Base-by-base conservation (phyloP, 2,888 invertebrate genomes). In the Agrotis exclamationis region DNA sequence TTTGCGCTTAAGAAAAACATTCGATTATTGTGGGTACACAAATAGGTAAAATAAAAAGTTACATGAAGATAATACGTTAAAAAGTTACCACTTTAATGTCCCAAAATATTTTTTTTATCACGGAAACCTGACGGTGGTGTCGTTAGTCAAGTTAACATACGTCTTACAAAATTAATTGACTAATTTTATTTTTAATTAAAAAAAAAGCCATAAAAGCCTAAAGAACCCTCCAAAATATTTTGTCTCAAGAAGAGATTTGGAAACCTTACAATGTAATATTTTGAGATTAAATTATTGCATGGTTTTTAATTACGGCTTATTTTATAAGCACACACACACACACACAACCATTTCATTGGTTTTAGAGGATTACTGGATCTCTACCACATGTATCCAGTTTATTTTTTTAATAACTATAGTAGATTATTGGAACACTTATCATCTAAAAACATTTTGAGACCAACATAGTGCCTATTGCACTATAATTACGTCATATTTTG, bases 391-490 rank as follows among this genome's bases (percentile, higher is more conserved):
- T 9, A 33, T 33, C 33, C 0, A 28, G 9, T 33, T n/a, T n/a
- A 33, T 33, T 33, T 33, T 33, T 33, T 33, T 28, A 3, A 28
- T 28, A 33, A 9, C 33, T 39, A 11, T 39, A 39, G 11, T 1
- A 11, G 39, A 11, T 39, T 39, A 39, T 11, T 39, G 1, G 39
- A 39, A 39, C 39, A 39, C 39, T 39, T 39, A 39, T 39, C 9
- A 39, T 64, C 16, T 24, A 16, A 62, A n/a, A 24, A 62, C 28
- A 33, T 44, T 50, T 44, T 66, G 3, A 66, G 66, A 51, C 66
- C 13, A 44, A 28, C 20, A 20, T 62, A 1, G n/a, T n/a, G 20
- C n/a, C 13, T 33, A 16, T 64, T 16, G 24, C 56, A 33, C 33
- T 7, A 20, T 16, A 13, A 53, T 22, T 6, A 28, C 18, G 16